phyloP scores from a whole-genome alignment of 2,888 invertebrate species.

The Theretra japonica region DNA sequence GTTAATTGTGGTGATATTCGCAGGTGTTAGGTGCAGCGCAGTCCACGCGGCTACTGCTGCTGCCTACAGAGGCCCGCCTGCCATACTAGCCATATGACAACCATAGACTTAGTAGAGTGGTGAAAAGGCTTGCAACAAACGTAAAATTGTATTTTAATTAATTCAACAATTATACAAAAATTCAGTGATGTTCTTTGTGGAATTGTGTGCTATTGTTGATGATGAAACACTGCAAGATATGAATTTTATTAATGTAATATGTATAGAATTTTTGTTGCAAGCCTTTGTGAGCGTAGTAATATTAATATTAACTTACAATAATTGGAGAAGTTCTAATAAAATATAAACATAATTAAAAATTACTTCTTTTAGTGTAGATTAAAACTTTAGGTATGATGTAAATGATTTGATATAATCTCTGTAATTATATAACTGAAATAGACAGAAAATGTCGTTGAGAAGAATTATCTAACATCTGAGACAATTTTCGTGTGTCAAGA shows the following conservation, averaged over 20 bases:
- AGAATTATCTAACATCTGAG: too few species aligned
- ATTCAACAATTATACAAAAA: not conserved
- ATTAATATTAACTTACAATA: slow-evolving; percentile 20
- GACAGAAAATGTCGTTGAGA: too few species aligned
- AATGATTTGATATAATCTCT: too few species aligned
- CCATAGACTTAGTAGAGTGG: slow-evolving; percentile 34
- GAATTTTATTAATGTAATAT: too few species aligned
- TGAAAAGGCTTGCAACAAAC: slow-evolving; percentile 29
- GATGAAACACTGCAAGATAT: not conserved
- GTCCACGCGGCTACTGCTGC: slow-evolving; percentile 18
- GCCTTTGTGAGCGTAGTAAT: slow-evolving; percentile 32
- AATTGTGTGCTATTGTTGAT: not conserved
- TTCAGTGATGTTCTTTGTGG: too few species aligned
- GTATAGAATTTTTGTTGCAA: slow-evolving; percentile 21
- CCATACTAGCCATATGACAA: slow-evolving; percentile 30
- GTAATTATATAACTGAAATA: too few species aligned
- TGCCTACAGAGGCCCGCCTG: slow-evolving; percentile 31
- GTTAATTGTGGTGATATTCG: slow-evolving; percentile 27
- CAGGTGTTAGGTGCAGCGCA: slow-evolving; percentile 36
- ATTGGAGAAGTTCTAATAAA: too few species aligned
- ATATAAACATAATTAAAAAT: too few species aligned
- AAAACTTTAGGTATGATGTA: too few species aligned
- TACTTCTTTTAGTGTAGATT: too few species aligned
- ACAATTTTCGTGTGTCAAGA: too few species aligned
- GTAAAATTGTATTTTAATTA: not conserved